Evolutionary conservation across 2,113 vertebrate genomes (phyloP).

Genomic region (Sorex fumeus): DNA sequence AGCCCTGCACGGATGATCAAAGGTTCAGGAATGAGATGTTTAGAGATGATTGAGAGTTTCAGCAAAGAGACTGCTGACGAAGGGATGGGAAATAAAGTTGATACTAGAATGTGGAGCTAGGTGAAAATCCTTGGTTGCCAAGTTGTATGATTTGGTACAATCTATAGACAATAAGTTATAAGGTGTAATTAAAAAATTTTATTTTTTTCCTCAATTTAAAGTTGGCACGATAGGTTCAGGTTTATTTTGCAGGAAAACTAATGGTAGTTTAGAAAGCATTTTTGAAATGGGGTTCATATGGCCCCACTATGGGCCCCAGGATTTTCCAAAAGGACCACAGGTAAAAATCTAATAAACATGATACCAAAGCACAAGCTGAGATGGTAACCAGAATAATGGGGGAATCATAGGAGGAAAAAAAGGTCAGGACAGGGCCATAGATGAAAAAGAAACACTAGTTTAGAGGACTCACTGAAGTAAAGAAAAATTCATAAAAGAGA

Average conservation of each 20-base stretch:
- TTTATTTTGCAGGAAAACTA: constrained; percentile 47
- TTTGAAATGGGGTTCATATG: no score
- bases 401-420: not conserved
- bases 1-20: not conserved
- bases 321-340: no score
- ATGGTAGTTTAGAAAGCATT: not conserved
- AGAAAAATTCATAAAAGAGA: not conserved
- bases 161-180: not conserved
- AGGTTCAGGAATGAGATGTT: not conserved
- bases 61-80: not conserved
- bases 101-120: not conserved
- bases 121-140: not conserved
- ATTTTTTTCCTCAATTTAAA: constrained; percentile 4
- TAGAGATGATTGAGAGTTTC: not conserved
- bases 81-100: not conserved
- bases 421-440: no score
- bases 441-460: not conserved
- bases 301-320: no score
- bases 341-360: no score
- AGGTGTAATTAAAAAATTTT: not conserved
- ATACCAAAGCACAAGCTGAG: no score
- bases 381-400: no score
- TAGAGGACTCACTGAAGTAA: constrained; percentile 36
- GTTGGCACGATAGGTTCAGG: not conserved
- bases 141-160: not conserved